Percentiles rank a stretch among this genome's conserved stretches.
Evolutionary conservation across 1,140 invertebrate species (phyloP).

Genomic region (Hermetia illucens): DNA sequence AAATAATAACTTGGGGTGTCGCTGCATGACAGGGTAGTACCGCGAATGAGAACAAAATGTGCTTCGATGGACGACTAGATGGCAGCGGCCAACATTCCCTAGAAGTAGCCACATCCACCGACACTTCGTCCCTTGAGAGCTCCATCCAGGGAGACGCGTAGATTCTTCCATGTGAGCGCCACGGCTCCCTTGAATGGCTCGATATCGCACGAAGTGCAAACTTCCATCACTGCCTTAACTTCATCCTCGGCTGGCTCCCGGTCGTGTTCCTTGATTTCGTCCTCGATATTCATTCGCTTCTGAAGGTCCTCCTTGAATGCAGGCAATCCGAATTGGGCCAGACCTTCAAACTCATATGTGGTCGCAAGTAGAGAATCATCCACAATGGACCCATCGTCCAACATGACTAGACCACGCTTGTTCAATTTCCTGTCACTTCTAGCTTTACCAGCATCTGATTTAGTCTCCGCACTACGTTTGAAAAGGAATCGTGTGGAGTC

Average conservation of each 20-base stretch:
- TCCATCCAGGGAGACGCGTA: slow-evolving; percentile 28
- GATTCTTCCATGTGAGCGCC: slow-evolving; percentile 54
- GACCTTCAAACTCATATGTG: slow-evolving; percentile 34
- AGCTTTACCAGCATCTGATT: slow-evolving; percentile 10
- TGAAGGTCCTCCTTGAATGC: slow-evolving; percentile 24
- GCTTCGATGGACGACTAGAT: not conserved
- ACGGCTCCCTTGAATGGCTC: slow-evolving; percentile 66
- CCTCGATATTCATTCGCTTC: slow-evolving; percentile 17
- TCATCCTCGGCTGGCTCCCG: slow-evolving; percentile 70
- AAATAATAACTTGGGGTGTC: too few relatives aligned
- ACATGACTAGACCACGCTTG: slow-evolving; percentile 45
- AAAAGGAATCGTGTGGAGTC: slow-evolving; percentile 34
- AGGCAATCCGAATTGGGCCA: slow-evolving; percentile 50
- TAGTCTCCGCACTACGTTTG: slow-evolving; percentile 33
- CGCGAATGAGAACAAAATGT: not conserved
- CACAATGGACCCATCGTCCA: slow-evolving; percentile 47
- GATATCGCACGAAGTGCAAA: slow-evolving; percentile 53
- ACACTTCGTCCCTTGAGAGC: slow-evolving; percentile 46
- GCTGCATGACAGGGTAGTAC: not conserved
- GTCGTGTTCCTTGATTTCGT: slow-evolving; percentile 41
- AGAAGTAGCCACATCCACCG: slow-evolving; percentile 50
- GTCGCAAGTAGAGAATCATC: slow-evolving; percentile 39
- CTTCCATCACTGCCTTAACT: slow-evolving; percentile 57
- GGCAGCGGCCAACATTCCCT: slow-evolving; percentile 15
- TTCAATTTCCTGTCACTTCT: slow-evolving; percentile 32